Percentiles rank a stretch among this genome's conserved stretches.
Evolutionary conservation across 2,797 vertebrate species (phyloP).

Genomic region (Phrynocephalus forsythii): DNA sequence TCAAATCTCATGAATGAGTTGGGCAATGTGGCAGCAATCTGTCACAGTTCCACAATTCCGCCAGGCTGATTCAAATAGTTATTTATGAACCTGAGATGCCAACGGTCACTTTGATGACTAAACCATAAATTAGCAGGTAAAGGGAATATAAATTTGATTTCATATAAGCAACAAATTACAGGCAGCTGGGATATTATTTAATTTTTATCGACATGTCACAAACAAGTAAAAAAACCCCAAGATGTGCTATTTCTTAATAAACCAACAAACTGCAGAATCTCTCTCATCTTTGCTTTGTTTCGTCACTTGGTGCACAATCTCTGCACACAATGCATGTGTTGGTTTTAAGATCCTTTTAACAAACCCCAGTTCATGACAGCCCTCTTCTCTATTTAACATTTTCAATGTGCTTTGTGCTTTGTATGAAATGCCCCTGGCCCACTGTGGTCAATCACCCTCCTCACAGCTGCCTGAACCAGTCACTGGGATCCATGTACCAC

Average conservation of each 20-base stretch:
- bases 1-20: constrained; percentile 47
- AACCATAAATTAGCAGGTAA: constrained; percentile 72
- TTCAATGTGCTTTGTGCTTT: too few relatives aligned
- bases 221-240: constrained; percentile 60
- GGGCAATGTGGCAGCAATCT: constrained; percentile 64
- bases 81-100: constrained; percentile 66
- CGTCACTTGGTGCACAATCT: constrained; percentile 47
- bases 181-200: constrained; percentile 62
- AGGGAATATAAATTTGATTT: constrained; percentile 70
- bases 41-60: constrained; percentile 61
- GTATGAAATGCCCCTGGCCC: too few relatives aligned
- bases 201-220: constrained; percentile 57
- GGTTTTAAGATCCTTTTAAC: constrained; percentile 40
- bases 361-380: constrained; percentile 41
- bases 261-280: constrained; percentile 31
- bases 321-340: constrained; percentile 35
- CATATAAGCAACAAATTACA: constrained; percentile 62
- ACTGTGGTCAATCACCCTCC: too few relatives aligned
- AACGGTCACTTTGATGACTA: constrained; percentile 74
- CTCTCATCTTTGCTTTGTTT: constrained; percentile 34
- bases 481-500: too few relatives aligned
- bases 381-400: constrained; percentile 35
- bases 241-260: constrained; percentile 54
- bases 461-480: too few relatives aligned
- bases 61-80: constrained; percentile 54